These are phyloP conservation scores for Habrosyne pyritoides DNA, from an alignment of 2,888 invertebrate species.

Conservation along the genomic window DNA sequence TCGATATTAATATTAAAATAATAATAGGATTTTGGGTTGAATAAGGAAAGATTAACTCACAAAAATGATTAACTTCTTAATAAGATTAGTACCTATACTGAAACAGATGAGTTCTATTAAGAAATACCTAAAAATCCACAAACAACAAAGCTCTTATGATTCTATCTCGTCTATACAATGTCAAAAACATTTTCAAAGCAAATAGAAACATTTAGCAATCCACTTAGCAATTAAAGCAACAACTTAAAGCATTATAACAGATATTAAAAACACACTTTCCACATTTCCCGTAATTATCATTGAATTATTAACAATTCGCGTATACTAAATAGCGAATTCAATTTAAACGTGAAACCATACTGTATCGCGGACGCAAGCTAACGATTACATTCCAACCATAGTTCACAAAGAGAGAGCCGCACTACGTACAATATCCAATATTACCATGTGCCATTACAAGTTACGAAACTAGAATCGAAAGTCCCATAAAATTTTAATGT, in stretches of 20 bases:
- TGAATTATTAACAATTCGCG: neutral
- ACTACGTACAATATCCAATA: conserved; percentile 12
- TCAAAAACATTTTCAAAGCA: too few species aligned
- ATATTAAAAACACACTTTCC: neutral
- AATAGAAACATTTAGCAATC: too few species aligned
- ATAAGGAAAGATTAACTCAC: neutral
- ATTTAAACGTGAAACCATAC: neutral
- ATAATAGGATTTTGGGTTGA: neutral
- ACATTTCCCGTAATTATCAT: neutral
- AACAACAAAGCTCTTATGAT: too few species aligned
- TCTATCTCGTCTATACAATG: too few species aligned
- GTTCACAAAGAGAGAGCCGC: conserved; percentile 6
- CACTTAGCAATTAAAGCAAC: too few species aligned
- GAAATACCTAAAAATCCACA: too few species aligned
- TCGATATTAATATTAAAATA: neutral
- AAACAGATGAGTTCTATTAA: too few species aligned
- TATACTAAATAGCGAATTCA: neutral
- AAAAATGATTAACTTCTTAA: neutral
- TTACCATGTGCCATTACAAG: conserved; percentile 17
- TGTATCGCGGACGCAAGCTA: neutral
- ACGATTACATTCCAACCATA: neutral
- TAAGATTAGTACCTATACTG: too few species aligned
- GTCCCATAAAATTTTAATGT: conserved; percentile 29
- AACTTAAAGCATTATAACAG: too few species aligned
- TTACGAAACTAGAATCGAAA: conserved; percentile 34